Conservation (phyloP, 2,797 vertebrate genomes). For the Monodelphis domestica region DNA sequence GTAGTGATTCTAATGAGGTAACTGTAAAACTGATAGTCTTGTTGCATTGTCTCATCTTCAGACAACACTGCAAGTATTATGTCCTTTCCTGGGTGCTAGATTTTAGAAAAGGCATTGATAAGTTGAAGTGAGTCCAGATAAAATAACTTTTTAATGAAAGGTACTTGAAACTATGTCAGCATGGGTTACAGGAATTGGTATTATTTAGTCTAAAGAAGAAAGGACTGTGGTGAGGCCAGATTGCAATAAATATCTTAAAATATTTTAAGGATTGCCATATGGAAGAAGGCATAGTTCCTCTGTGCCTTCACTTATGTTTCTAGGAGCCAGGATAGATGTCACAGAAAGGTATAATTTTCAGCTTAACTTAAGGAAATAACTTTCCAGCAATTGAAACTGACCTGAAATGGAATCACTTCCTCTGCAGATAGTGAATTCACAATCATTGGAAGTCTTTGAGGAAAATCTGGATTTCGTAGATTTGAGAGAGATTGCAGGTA, state of each 20-base stretch:
- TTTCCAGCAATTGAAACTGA: neutral
- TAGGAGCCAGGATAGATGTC: neutral
- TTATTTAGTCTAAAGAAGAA: neutral
- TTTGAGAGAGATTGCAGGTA: neutral
- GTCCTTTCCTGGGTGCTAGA: no score
- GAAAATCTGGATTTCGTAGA: neutral
- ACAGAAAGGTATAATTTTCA: neutral
- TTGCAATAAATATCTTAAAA: neutral
- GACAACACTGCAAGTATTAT: no score
- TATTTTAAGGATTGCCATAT: neutral
- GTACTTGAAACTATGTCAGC: no score
- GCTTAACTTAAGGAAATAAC: neutral
- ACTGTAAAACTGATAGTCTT: no score
- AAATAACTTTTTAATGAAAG: no score
- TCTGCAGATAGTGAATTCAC: neutral
- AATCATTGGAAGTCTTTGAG: neutral
- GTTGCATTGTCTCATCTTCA: no score
- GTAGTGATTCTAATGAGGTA: no score
- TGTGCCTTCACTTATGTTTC: neutral
- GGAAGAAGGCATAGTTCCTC: neutral
- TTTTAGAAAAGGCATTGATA: no score
- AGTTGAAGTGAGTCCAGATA: no score
- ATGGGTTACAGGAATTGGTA: neutral
- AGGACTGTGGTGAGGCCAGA: neutral
- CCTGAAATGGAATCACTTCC: neutral